Evolutionary conservation across 64 coral and sea anemone species (phyloP).

Genomic region (Montipora foliosa): DNA sequence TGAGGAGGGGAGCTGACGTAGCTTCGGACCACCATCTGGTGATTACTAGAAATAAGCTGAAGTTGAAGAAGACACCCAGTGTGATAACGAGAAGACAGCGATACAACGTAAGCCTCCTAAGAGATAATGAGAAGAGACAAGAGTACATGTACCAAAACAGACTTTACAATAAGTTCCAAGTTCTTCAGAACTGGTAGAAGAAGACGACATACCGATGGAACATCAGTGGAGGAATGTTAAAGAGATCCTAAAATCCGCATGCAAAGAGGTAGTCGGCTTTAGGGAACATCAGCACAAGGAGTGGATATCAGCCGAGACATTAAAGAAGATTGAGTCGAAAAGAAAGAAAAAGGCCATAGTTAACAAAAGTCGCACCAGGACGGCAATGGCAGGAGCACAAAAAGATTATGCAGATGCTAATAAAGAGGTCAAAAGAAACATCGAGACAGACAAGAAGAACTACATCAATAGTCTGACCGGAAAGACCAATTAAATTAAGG

Average conservation of each 20-base stretch:
- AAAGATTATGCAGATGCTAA: neutral
- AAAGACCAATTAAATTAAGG: constrained; percentile 3
- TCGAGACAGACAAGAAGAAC: neutral
- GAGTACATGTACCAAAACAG: neutral
- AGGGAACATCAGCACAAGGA: neutral
- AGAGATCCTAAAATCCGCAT: neutral
- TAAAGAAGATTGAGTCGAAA: neutral
- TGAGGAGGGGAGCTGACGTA: neutral
- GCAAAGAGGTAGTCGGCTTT: neutral
- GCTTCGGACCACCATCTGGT: neutral
- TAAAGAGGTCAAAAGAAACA: neutral
- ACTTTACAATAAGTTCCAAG: neutral
- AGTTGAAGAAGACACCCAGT: neutral
- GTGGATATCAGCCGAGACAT: neutral
- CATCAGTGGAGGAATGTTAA: neutral
- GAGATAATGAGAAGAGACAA: neutral
- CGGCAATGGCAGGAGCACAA: neutral
- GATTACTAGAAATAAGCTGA: neutral
- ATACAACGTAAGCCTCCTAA: neutral
- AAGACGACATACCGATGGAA: neutral
- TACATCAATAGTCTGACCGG: neutral
- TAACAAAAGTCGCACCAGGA: neutral
- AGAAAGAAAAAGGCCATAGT: neutral
- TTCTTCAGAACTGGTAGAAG: neutral
- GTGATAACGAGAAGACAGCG: neutral